These are phyloP conservation scores for Wasmannia auropunctata DNA, from an alignment of 1,140 invertebrate species.

Conservation along the genomic window DNA sequence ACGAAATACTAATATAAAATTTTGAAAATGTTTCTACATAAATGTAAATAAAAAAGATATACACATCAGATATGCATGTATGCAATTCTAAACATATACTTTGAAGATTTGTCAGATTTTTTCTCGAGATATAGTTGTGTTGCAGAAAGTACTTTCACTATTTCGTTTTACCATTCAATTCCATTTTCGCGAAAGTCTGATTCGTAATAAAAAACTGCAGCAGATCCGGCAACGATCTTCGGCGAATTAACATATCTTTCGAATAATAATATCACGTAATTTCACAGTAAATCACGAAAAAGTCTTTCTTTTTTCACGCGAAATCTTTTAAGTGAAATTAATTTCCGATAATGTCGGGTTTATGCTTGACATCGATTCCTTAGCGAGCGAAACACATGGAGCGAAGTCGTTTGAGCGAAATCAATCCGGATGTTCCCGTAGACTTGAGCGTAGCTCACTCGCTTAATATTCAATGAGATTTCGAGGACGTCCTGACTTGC, in stretches of 20 bases:
- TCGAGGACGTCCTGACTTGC: conserved; percentile 57
- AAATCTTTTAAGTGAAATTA: background rate
- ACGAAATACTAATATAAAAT: background rate
- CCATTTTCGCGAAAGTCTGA: background rate
- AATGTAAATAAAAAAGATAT: background rate
- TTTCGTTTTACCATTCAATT: conserved; percentile 7
- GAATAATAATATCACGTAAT: background rate
- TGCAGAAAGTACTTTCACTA: background rate
- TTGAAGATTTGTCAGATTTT: background rate
- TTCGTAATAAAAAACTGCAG: background rate
- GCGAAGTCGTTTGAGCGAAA: background rate
- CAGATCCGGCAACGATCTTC: background rate
- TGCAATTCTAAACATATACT: background rate
- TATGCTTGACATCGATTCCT: conserved; percentile 22
- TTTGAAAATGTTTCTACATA: background rate
- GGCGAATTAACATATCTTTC: conserved; percentile 23
- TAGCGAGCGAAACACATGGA: background rate
- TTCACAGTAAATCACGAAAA: background rate
- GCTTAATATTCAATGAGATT: conserved; percentile 43
- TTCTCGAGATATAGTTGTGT: background rate
- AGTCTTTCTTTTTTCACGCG: background rate
- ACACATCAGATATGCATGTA: background rate
- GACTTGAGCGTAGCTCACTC: background rate
- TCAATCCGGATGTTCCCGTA: conserved; percentile 1
- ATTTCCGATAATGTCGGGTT: conserved; percentile 40